Base-by-base conservation (phyloP, 2,888 invertebrate genomes). In the Meandrusa payeni region DNA sequence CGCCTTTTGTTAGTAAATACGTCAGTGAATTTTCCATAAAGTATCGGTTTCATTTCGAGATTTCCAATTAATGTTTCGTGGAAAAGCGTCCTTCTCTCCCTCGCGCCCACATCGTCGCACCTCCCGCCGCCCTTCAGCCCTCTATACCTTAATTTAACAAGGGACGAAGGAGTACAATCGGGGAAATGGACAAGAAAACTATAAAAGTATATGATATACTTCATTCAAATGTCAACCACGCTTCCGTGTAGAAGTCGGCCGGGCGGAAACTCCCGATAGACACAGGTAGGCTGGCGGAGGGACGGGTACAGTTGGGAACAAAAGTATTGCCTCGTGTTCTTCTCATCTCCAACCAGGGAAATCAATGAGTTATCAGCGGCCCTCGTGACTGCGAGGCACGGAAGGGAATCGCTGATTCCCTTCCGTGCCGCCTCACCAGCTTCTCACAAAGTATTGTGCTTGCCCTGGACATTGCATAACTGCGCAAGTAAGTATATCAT, bases 171-270 rank as follows among this genome's bases (percentile, higher is more conserved):
- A 22, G 41, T 40, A 38, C 34, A 44, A 46, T 22, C 26, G 34
- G 23, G 5, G 38, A 44, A 49, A 46, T 49, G 43, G 38, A 28
- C 5, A 24, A 20, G 49, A 40, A 43, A 48, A 42, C 29, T 9
- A 33, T 38, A 40, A 26, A 42, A 20, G 23, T 28, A 39, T 29
- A 41, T 41, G 3, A 34, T 23, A 36, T 32, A 36, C 42, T 26
- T 41, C 27, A 37, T 36, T 50, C 28, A 41, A 40, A 47, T 40
- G 47, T 39, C 41, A 34, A 28, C 37, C 46, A 33, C 34, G 17
- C 19, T 34, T 34, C 22, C 38, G 37, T 28, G 38, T 11, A 34
- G 38, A 46, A 44, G 27, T 36, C 41, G 10, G 12, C 38, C 33
- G 15, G 15, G 36, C 39, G 41, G 44, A 49, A 42, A 45, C 41